These are phyloP conservation scores for Hapalemur alaotrensis DNA, from an alignment of 2,797 vertebrate genomes.

Conservation along the genomic window DNA sequence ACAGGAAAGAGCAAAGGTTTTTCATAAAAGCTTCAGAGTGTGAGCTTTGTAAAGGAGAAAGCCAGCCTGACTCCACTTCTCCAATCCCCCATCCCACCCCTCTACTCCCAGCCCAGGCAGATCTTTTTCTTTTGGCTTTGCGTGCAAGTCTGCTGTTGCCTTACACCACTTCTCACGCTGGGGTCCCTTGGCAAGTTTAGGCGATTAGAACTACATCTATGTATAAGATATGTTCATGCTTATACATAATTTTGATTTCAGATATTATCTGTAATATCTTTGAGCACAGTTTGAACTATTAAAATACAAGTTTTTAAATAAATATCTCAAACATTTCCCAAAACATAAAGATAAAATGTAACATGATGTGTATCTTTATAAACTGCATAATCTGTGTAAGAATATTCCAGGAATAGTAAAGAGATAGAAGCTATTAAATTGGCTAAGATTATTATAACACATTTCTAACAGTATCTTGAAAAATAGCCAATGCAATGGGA, in stretches of 20 bases:
- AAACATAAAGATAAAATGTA: neutral
- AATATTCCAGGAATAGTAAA: neutral
- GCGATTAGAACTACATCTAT: neutral
- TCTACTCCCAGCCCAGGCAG: neutral
- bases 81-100: neutral
- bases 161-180: neutral
- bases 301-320: neutral
- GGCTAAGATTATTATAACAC: neutral
- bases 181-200: neutral
- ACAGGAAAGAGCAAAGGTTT: neutral
- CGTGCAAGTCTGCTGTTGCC: neutral
- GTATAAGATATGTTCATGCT: neutral
- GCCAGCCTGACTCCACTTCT: neutral
- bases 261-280: neutral
- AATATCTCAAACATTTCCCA: neutral
- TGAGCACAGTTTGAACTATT: neutral
- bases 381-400: neutral
- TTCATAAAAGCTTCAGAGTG: neutral
- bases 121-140: neutral
- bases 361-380: neutral
- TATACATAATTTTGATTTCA: slow-evolving; percentile 24
- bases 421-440: neutral
- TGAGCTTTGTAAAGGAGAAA: neutral
- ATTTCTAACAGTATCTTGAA: neutral
- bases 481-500: neutral